Conservation (phyloP, 2,888 invertebrate species). For the Elmis aenea region DNA sequence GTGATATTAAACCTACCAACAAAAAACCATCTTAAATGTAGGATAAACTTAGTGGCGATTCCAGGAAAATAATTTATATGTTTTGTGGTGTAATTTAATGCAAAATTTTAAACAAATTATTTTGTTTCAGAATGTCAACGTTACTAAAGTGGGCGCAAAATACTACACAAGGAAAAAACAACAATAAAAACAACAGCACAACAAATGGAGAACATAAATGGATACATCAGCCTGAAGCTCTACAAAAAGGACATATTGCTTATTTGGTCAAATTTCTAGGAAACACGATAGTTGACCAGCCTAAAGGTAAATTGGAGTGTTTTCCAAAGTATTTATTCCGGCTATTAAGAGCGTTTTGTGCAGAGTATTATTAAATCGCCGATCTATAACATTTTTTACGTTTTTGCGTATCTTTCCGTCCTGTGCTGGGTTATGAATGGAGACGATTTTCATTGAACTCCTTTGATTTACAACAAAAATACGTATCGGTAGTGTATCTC, state of each 20-base stretch:
- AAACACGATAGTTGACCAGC: constrained; percentile 89
- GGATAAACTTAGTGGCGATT: too few species aligned
- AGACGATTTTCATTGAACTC: too few species aligned
- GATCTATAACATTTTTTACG: too few species aligned
- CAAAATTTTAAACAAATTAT: too few species aligned
- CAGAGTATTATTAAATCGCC: background rate
- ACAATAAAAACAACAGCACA: constrained; percentile 34
- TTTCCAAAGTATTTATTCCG: background rate
- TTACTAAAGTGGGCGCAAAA: constrained; percentile 48
- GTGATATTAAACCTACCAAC: too few species aligned
- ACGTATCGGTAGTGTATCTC: too few species aligned
- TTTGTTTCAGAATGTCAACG: constrained; percentile 45
- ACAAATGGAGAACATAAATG: constrained; percentile 59
- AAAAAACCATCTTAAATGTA: too few species aligned
- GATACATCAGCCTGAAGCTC: constrained; percentile 91
- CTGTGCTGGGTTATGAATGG: too few species aligned
- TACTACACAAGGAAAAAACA: constrained; percentile 44
- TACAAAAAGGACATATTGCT: constrained; percentile 92
- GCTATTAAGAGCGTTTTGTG: background rate
- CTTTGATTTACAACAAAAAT: too few species aligned
- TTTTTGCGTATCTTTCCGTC: too few species aligned
- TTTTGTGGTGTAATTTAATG: too few species aligned
- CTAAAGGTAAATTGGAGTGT: constrained; percentile 60
- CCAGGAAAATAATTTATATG: too few species aligned
- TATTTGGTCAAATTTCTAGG: constrained; percentile 98